Evolutionary conservation across 1,140 invertebrate species (phyloP).

Genomic region (Penaeus chinensis): DNA sequence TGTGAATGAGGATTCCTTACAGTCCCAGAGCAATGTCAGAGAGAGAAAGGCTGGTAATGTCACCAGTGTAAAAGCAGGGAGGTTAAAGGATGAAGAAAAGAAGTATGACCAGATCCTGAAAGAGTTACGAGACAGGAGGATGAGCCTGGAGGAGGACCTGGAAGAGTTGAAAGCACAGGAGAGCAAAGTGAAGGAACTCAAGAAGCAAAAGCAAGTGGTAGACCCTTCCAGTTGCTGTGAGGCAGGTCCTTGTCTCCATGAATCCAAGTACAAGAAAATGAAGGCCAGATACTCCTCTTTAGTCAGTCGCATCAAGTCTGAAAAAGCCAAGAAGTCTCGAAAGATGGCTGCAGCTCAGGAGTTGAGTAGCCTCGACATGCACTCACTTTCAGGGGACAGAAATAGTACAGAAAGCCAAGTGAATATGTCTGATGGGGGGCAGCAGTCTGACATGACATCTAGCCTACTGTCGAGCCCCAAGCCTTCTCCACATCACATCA

Average conservation of each 20-base stretch:
- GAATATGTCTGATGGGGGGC: conserved; percentile 30
- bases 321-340: conserved; percentile 44
- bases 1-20: no score
- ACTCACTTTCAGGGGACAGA: conserved; percentile 38
- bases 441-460: conserved; percentile 30
- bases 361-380: background rate
- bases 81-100: conserved; percentile 20
- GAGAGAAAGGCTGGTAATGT: background rate
- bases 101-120: conserved; percentile 38
- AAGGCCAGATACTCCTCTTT: conserved; percentile 40
- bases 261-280: conserved; percentile 45
- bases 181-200: conserved; percentile 39
- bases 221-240: conserved; percentile 21
- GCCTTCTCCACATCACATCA: background rate
- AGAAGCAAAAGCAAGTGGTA: background rate
- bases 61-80: background rate
- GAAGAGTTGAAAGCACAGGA: conserved; percentile 43
- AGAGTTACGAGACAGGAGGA: conserved; percentile 40
- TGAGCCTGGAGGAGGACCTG: conserved; percentile 40
- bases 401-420: conserved; percentile 37
- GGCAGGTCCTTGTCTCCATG: conserved; percentile 13
- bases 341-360: background rate
- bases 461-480: conserved; percentile 13
- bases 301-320: conserved; percentile 41
- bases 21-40: no score